A percentile compares a stretch with the other conserved stretches of the same genome.
These are phyloP conservation scores for Pyrocephalus nanus DNA, from an alignment of 2,797 vertebrate genomes.

Conservation along the genomic window DNA sequence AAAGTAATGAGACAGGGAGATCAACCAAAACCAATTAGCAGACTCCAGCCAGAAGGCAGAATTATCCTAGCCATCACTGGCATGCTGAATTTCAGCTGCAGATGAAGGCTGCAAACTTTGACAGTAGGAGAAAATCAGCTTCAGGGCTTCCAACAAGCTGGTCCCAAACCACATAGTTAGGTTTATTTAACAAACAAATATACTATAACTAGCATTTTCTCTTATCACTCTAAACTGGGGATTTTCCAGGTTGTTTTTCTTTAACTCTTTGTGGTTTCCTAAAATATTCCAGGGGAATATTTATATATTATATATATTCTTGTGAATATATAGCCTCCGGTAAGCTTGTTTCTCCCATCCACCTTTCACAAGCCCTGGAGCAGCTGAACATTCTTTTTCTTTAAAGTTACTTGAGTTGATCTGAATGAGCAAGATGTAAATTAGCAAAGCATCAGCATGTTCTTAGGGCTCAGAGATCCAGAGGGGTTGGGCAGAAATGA, in stretches of 20 bases:
- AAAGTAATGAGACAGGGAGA: conserved; percentile 1
- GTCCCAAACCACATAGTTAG: not conserved
- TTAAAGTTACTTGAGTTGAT: not conserved
- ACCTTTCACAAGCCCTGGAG: not conserved
- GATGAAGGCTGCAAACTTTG: conserved; percentile 14
- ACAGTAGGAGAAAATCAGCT: conserved; percentile 3
- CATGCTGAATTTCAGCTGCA: not conserved
- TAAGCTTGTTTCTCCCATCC: not conserved
- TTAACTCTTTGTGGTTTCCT: not conserved
- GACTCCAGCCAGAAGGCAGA: conserved; percentile 42
- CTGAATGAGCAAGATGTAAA: not conserved
- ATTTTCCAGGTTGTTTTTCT: not conserved
- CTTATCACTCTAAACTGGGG: not conserved
- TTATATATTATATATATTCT: too few relatives aligned
- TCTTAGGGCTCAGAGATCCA: not conserved
- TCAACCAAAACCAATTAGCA: conserved; percentile 43
- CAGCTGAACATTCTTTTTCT: not conserved
- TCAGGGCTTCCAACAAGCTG: not conserved
- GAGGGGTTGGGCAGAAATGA: not conserved
- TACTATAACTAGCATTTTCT: not conserved
- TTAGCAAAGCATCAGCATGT: not conserved
- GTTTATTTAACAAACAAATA: conserved; percentile 25
- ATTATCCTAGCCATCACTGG: not conserved
- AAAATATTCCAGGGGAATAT: not conserved
- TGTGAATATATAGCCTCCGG: not conserved